phyloP scores from a whole-genome alignment of 2,888 invertebrate genomes.

The Trissoscelio sp. region DNA sequence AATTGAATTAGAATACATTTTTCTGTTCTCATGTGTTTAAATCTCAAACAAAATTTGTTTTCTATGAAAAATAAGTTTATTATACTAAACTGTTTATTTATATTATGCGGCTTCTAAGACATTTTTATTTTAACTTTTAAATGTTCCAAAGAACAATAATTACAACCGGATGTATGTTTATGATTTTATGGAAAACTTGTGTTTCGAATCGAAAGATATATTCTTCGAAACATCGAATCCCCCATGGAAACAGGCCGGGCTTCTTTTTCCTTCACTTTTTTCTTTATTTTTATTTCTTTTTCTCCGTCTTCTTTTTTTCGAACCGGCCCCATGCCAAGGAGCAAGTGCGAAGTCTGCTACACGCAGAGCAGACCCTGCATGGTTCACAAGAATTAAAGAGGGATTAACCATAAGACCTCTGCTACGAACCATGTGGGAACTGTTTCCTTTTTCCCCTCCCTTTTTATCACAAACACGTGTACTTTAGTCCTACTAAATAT shows the following conservation, averaged over 20 bases:
- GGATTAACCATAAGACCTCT: slow-evolving; percentile 64
- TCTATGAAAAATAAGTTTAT: too few species aligned
- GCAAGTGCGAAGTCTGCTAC: slow-evolving; percentile 76
- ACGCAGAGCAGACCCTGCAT: slow-evolving; percentile 63
- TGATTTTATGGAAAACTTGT: slow-evolving; percentile 57
- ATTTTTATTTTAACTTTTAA: not conserved
- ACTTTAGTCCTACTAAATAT: slow-evolving; percentile 45
- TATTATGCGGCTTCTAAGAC: not conserved
- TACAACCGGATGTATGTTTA: slow-evolving; percentile 55
- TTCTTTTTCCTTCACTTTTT: slow-evolving; percentile 71
- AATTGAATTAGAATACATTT: not conserved
- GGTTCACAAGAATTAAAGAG: slow-evolving; percentile 63
- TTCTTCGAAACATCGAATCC: slow-evolving; percentile 47
- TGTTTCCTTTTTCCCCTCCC: slow-evolving; percentile 46
- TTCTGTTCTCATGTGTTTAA: too few species aligned
- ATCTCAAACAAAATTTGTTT: too few species aligned
- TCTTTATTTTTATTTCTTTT: slow-evolving; percentile 32
- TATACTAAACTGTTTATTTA: not conserved
- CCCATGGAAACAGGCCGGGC: slow-evolving; percentile 44
- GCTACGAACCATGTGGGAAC: slow-evolving; percentile 63
- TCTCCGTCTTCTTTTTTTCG: slow-evolving; percentile 37
- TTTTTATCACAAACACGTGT: slow-evolving; percentile 61
- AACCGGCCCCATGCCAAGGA: slow-evolving; percentile 80
- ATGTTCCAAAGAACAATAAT: slow-evolving; percentile 7
- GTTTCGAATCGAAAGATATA: slow-evolving; percentile 25